Evolutionary conservation across 2,888 invertebrate species (phyloP).

Genomic region (Mellilla xanthometata): DNA sequence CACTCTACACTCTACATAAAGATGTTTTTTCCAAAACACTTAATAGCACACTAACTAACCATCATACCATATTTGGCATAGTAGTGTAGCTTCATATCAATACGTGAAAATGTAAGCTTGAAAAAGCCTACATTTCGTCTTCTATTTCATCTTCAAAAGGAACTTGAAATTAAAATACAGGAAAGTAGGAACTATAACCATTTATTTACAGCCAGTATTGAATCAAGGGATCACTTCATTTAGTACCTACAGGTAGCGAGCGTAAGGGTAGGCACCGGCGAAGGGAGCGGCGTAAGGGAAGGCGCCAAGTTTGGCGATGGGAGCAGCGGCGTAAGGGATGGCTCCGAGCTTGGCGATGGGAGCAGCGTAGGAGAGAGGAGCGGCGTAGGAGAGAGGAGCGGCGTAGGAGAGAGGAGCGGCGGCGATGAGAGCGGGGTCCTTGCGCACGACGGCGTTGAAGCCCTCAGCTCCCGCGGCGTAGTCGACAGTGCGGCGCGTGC

Average conservation of each 20-base stretch:
- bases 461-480: conserved; percentile 75
- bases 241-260: conserved; percentile 41
- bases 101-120: too few species aligned
- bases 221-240: conserved; percentile 25
- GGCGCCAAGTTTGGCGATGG: conserved; percentile 29
- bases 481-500: conserved; percentile 78
- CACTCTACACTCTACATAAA: too few species aligned
- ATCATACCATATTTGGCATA: too few species aligned
- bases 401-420: conserved; percentile 35
- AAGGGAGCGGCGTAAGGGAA: conserved; percentile 16
- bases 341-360: conserved; percentile 30
- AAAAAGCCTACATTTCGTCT: too few species aligned
- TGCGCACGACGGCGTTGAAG: conserved; percentile 81
- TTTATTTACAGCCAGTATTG: conserved; percentile 51
- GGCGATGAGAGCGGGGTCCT: conserved; percentile 65
- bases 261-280: conserved; percentile 41
- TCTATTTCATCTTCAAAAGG: too few species aligned
- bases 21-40: too few species aligned
- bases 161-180: too few species aligned
- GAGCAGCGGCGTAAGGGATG: conserved; percentile 24
- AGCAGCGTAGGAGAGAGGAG: too few species aligned
- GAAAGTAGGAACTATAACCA: background rate
- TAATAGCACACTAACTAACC: too few species aligned
- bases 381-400: conserved; percentile 31
- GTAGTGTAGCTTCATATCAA: too few species aligned